These are phyloP conservation scores for Cyphomyrus plagiostoma DNA, from an alignment of 2,113 vertebrate species.

Conservation along the genomic window DNA sequence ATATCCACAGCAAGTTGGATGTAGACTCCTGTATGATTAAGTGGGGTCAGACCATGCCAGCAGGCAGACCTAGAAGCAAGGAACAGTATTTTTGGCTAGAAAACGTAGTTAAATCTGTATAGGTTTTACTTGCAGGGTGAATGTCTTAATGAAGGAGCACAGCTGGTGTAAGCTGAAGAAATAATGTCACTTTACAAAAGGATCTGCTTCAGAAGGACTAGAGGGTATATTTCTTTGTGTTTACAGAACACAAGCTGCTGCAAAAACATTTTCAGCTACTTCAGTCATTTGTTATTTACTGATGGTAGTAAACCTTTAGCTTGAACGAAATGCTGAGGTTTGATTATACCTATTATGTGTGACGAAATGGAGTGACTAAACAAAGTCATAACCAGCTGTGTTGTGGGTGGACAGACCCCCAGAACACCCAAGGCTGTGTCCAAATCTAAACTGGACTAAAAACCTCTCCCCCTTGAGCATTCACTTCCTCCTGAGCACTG, in stretches of 20 bases:
- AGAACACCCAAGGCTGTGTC: slow-evolving; percentile 23
- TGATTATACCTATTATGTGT: background rate
- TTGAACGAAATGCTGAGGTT: background rate
- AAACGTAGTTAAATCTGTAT: background rate
- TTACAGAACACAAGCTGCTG: background rate
- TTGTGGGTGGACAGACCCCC: background rate
- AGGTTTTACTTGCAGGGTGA: background rate
- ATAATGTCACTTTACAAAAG: background rate
- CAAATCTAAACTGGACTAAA: slow-evolving; percentile 38
- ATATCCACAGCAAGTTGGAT: background rate
- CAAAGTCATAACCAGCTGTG: background rate
- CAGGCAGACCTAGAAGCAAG: background rate
- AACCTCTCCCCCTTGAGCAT: slow-evolving; percentile 56
- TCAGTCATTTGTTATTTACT: background rate
- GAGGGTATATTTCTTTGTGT: background rate
- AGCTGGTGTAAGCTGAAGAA: background rate
- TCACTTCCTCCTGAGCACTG: slow-evolving; percentile 59
- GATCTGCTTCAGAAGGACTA: background rate
- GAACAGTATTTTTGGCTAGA: background rate
- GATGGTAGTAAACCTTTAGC: background rate
- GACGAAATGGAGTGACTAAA: background rate
- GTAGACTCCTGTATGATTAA: background rate
- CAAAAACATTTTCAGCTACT: background rate
- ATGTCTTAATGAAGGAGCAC: background rate
- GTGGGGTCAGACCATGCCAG: background rate